These are phyloP conservation scores for Rissa tridactyla DNA, from an alignment of 2,113 vertebrate genomes.

Conservation along the genomic window DNA sequence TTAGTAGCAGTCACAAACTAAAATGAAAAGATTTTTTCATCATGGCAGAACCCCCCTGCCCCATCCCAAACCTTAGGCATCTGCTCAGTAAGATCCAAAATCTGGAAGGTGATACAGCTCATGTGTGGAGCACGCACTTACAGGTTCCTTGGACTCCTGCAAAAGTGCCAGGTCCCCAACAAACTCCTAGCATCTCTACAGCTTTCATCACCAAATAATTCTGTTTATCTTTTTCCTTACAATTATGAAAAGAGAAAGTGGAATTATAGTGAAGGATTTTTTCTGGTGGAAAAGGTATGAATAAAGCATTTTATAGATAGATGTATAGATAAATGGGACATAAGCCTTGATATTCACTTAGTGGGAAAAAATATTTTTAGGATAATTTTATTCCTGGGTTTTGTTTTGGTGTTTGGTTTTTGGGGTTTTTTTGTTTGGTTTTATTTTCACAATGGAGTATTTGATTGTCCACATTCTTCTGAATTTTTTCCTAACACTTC, in stretches of 20 bases:
- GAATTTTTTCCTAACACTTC: background rate
- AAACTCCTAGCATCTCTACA: background rate
- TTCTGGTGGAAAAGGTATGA: background rate
- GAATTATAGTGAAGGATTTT: background rate
- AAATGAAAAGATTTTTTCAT: background rate
- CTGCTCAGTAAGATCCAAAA: background rate
- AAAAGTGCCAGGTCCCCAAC: background rate
- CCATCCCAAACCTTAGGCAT: too few relatives aligned
- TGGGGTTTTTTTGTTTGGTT: background rate
- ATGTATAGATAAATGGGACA: background rate
- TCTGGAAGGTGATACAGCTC: background rate
- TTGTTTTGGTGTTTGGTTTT: fast-evolving
- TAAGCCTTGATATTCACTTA: background rate
- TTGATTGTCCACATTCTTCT: background rate
- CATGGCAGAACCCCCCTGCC: background rate
- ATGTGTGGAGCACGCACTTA: background rate
- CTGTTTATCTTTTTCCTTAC: background rate
- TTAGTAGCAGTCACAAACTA: background rate
- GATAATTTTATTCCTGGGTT: background rate
- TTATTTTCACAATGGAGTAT: background rate
- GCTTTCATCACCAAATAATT: background rate
- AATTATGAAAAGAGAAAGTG: background rate
- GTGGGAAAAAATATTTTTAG: background rate
- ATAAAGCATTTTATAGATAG: background rate
- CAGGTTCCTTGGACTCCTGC: background rate